Evolutionary conservation across 2,113 vertebrate species (phyloP), one percentile per base, ranked within the genome.

Genomic region (Cephalopholis sonnerati): DNA sequence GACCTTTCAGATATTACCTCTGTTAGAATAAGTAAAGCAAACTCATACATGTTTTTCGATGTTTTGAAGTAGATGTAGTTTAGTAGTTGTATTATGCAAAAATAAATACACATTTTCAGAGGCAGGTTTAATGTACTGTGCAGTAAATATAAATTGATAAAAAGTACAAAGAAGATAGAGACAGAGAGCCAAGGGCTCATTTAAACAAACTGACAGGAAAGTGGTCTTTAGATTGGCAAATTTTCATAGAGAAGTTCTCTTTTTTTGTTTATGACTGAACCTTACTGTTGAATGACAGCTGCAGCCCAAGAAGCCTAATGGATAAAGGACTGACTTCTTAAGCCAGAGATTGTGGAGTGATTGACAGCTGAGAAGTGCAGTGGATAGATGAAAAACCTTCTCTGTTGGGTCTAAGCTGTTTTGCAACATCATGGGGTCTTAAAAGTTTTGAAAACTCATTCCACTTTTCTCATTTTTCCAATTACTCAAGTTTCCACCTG

Each of bases 381-480:
- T 89, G 88, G 81, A 88, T 73, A 84, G 86, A 92, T 89, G 77
- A 90, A 93, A 93, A 92, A 82, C 82, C 81, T 61, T 83, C 85
- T 91, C 77, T 91, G 82, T 84, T 86, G 89, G 41, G 54, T 79
- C 16, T 11, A 29, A 85, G 59, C 59, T 12, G 17, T 81, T 74
- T 74, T 24, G 48, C 39, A 68, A 55, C 74, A 68, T 77, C 69
- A 77, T 27, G 24, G 39, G 67, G 75, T 79, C 55, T 80, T 63
- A 57, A 50, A 59, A 69, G 50, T 46, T 74, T 74, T 54, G 18
- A 46, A 71, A 76, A 80, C 20, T 53, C 15, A 54, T 46, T 51
- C 16, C 17, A 53, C 16, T 65, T 58, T 53, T 63, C 22, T 46
- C 16, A 44, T 36, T 18, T 59, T 18, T 59, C 32, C 68, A 51